Evolutionary conservation across 2,113 vertebrate species (phyloP).

Genomic region (Chloroceryle aenea): DNA sequence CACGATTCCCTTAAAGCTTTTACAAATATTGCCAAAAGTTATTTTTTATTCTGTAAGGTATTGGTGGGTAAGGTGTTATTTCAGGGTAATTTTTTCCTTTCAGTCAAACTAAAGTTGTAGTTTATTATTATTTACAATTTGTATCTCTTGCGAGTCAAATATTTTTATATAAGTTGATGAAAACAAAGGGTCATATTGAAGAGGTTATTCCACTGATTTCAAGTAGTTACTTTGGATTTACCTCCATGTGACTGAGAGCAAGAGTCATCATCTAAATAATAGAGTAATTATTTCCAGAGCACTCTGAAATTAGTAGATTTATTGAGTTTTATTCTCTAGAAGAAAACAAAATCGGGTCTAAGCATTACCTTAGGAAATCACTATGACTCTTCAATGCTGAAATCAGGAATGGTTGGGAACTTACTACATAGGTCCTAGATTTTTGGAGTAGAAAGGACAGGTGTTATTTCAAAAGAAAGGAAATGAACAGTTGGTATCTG

Average conservation of each 20-base stretch:
- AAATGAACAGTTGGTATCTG: neutral
- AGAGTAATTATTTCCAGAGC: neutral
- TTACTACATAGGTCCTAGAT: rapidly evolving
- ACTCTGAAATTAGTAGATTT: neutral
- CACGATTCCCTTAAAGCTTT: neutral
- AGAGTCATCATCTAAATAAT: slow-evolving; percentile 7
- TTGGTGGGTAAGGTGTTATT: neutral
- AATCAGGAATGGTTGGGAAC: neutral
- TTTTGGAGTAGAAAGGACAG: neutral
- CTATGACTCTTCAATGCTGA: neutral
- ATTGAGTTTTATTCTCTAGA: neutral
- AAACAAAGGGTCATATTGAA: slow-evolving; percentile 10
- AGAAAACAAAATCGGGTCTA: neutral
- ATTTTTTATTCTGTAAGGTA: neutral
- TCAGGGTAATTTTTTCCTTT: neutral
- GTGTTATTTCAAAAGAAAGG: neutral
- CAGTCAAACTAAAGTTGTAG: neutral
- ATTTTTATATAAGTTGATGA: neutral
- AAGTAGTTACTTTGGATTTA: slow-evolving; percentile 30
- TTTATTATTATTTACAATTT: slow-evolving; percentile 29
- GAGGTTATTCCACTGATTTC: slow-evolving; percentile 1
- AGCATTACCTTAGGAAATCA: neutral
- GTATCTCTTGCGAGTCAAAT: neutral
- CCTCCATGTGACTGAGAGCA: neutral
- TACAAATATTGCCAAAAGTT: neutral